Evolutionary conservation across 2,797 vertebrate genomes (phyloP).

Genomic region (Tauraco hartlaubi): DNA sequence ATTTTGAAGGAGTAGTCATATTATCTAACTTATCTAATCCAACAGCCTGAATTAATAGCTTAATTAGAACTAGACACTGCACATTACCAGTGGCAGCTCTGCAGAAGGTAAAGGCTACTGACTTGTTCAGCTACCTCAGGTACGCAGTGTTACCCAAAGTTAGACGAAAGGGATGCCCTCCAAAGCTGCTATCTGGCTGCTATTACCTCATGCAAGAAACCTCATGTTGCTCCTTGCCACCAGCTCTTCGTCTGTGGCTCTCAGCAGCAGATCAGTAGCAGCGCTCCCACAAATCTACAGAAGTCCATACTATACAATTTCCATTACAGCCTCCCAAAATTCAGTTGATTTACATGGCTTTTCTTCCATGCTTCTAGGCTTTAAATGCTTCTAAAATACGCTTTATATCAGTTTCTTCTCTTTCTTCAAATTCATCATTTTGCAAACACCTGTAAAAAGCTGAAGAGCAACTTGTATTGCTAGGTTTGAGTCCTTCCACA

Average conservation of each 20-base stretch:
- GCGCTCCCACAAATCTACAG: neutral
- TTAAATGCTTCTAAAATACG: neutral
- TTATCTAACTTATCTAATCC: neutral
- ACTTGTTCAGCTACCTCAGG: neutral
- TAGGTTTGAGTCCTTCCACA: neutral
- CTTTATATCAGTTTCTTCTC: neutral
- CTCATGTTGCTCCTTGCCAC: neutral
- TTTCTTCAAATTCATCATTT: neutral
- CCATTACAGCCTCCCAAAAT: neutral
- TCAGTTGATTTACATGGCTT: neutral
- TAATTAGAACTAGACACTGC: neutral
- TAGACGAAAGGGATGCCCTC: neutral
- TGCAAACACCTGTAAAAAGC: neutral
- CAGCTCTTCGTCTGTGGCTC: neutral
- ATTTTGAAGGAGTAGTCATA: neutral
- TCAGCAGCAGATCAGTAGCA: neutral
- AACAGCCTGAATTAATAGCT: neutral
- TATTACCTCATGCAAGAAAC: neutral
- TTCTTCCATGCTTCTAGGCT: neutral
- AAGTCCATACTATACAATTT: neutral
- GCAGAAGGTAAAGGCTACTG: neutral
- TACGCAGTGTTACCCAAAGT: neutral
- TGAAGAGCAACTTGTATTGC: neutral
- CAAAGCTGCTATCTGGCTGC: neutral
- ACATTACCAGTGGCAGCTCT: neutral